Evolutionary conservation across 2,797 vertebrate species (phyloP), one percentile per base, ranked within the genome.

Genomic region (Propithecus perrieri): DNA sequence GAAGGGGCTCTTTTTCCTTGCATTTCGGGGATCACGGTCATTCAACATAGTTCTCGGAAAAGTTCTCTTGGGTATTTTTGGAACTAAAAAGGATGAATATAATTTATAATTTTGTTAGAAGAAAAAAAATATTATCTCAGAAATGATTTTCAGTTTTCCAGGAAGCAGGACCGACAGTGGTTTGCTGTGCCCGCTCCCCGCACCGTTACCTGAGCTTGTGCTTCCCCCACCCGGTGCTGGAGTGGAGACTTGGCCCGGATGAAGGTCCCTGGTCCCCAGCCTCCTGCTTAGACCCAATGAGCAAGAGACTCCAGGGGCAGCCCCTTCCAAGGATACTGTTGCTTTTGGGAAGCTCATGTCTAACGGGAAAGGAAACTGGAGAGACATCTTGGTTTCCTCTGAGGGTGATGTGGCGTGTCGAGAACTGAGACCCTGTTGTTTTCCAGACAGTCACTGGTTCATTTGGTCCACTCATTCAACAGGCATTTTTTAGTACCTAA

Each of bases 41-140:
- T 78, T 85, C 95, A 41, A 69, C 24, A 17, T 0, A 14, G 28
- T 55, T 92, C 81, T 78, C 38, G 50, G 83, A 78, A 97, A 84
- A 88, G 76, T 88, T 57, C 30, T 95, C 86, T 84, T 75, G 83
- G 13, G 24, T 67, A 83, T 59, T 96, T 95, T 61, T 63, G 78
- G 81, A 90, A 92, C 22, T n/a, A 85, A 92, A 95, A 85, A 69
- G 15, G 92, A 84, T 69, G 61, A 85, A 72, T 10, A 86, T 61
- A 75, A 88, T 65, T 84, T 80, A 33, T 20, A 50, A 75, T 43
- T 95, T 94, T 88, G 43, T 8, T 80, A 46, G 65, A 84, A 85
- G 18, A 6, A 59, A 88, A 94, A 92, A 83, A 85, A 85, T n/a
- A 75, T n/a, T 85, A 35, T 91, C 72, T 89, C 78, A 63, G 89